Base-by-base conservation (phyloP, 2,113 vertebrate species). In the Chionodraco myersi region DNA sequence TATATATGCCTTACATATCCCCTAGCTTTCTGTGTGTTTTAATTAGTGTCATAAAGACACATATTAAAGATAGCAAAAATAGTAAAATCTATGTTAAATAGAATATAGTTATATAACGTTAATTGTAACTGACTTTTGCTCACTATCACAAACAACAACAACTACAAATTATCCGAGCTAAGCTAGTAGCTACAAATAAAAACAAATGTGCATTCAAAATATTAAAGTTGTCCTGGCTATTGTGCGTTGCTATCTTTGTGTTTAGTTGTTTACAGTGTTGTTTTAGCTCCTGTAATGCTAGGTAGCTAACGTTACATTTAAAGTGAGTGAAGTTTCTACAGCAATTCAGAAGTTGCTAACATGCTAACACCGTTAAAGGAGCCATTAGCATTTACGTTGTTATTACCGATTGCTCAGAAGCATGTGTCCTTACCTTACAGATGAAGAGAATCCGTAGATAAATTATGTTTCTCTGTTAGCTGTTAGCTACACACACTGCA, bases 391-490 rank as follows among this genome's bases (percentile, higher is more conserved):
- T 57, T 58, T 1, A 6, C 10, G 1, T 47, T 12, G 1, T 47
- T 10, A 2, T 5, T 1, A 12, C 11, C 18, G 1, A 1, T 58
- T 1, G 1, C 5, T 10, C 23, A 6, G 10, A 34, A 53, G 4
- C 0, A 15, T 2, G 23, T 10, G 2, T 16, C 30, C 68, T 77
- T 61, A 87, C 88, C 87, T 75, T 34, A 23, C 5, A 36, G 21
- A 9, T n/a, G 41, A 66, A 48, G 34, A 78, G 1, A 3, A 36
- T 62, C 34, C 4, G 11, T 30, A 48, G 72, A 61, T 63, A 54
- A 23, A 13, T 60, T 69, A 51, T 80, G 13, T 57, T 10, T 5
- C 3, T 10, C 16, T 49, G 79, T 53, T 91, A 89, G 69, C 77
- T 2, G 64, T 59, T 89, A 90, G 79, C 89, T 23, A 5, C 16